phyloP scores from a whole-genome alignment of 2,888 invertebrate species.

The Dendrolimus pini region DNA sequence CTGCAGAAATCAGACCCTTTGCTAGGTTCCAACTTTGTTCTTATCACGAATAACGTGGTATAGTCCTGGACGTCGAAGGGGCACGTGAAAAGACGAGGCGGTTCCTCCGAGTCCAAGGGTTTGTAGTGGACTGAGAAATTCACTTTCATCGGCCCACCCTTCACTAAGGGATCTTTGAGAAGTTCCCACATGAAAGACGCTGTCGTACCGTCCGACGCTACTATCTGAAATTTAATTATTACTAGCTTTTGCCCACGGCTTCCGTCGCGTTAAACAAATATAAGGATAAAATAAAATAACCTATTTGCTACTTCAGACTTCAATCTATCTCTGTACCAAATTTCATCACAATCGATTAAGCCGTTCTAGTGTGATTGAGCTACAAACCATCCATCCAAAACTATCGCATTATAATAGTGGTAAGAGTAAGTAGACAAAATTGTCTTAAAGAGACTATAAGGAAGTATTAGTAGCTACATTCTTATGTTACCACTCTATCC shows the following conservation, averaged over 20 bases:
- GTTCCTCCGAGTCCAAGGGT: slow-evolving; percentile 39
- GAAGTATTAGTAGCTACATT: background rate
- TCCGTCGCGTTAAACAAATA: too few species aligned
- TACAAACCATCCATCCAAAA: too few species aligned
- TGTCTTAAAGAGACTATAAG: background rate
- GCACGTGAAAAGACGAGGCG: slow-evolving; percentile 75
- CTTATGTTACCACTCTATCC: too few species aligned
- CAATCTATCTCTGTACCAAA: too few species aligned
- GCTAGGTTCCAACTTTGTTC: slow-evolving; percentile 85
- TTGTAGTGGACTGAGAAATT: slow-evolving; percentile 55
- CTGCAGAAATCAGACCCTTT: slow-evolving; percentile 91
- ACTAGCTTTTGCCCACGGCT: too few species aligned
- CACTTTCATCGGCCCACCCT: slow-evolving; percentile 70
- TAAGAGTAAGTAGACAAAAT: too few species aligned
- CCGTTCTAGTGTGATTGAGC: too few species aligned
- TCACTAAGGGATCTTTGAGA: slow-evolving; percentile 78
- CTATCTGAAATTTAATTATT: slow-evolving; percentile 52
- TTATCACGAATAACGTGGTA: slow-evolving; percentile 89
- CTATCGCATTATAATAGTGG: too few species aligned
- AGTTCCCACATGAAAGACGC: slow-evolving; percentile 92
- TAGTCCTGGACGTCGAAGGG: slow-evolving; percentile 89
- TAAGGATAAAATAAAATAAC: too few species aligned
- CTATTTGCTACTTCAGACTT: too few species aligned
- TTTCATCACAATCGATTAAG: too few species aligned
- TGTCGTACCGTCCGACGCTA: slow-evolving; percentile 83